Evolutionary conservation across 2,888 invertebrate species (phyloP), one percentile per base, ranked within the genome.

Genomic region (Amiota minor): DNA sequence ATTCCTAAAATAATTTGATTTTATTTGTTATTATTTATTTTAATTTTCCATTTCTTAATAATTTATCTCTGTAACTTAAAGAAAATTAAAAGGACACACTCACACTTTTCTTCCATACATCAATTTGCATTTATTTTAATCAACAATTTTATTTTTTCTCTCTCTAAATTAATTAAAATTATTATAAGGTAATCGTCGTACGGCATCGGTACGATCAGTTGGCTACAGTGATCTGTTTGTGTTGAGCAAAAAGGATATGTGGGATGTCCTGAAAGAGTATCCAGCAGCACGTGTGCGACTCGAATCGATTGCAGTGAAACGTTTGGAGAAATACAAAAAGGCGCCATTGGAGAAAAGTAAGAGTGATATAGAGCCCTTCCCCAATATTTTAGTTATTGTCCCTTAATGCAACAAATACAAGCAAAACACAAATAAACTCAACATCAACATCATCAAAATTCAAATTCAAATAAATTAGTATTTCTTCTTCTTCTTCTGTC

Each of bases 201-300:
- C 99, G 90, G 99, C 99, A 83, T 98, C 98, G 87, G 98, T 99
- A 85, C 93, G 97, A 84, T 98, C 98, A 75, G 98, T 99, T 78
- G 99, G 99, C 85, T 99, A 99, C 92, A 98, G 98, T 90, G 98
- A 99, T 91, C 93, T 99, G 87, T 99, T 99, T 92, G 98, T 98
- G 89, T 94, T 99, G 84, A 97, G 97, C 91, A 99, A 99, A 93
- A 97, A 97, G 92, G 98, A 98, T 92, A 97, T 99, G 96, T 98
- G 98, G 98, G 98, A 98, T 91, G 99, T 99, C 80, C 93, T 98
- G 79, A 97, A 98, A 91, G 97, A 97, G 90, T 97, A 97, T 91
- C 97, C 97, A 45, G 96, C 97, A 23, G 97, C 97, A 77, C 92
- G 98, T 90, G 95, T 98, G 86, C 94, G 98, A 78, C 93, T 99